Evolutionary conservation across 2,888 invertebrate genomes (phyloP).

Genomic region (Coenonympha glycerion): DNA sequence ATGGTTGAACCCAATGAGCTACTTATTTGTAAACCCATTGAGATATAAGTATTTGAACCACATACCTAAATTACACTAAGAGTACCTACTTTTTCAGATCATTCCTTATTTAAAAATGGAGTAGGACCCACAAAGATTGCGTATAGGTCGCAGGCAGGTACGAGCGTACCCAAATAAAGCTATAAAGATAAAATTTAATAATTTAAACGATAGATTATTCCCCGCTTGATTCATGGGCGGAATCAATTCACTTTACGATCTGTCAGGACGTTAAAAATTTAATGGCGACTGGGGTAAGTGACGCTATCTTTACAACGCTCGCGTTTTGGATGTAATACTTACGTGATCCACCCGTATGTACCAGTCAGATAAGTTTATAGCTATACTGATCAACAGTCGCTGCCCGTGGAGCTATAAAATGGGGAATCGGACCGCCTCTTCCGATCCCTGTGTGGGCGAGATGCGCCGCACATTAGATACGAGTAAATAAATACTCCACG

Average conservation of each 20-base stretch:
- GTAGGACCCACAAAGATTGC: background rate
- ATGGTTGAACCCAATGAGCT: too few relatives aligned
- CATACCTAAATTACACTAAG: too few relatives aligned
- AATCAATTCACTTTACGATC: constrained; percentile 34
- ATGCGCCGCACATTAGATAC: too few relatives aligned
- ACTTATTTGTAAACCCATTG: too few relatives aligned
- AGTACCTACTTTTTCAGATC: too few relatives aligned
- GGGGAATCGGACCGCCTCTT: too few relatives aligned
- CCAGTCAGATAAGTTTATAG: background rate
- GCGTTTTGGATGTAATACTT: constrained; percentile 16
- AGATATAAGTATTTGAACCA: too few relatives aligned
- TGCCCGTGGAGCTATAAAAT: too few relatives aligned
- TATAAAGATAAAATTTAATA: constrained; percentile 25
- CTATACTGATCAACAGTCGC: too few relatives aligned
- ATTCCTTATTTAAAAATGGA: too few relatives aligned
- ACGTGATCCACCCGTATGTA: constrained; percentile 8
- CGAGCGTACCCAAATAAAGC: background rate
- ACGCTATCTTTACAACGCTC: constrained; percentile 25
- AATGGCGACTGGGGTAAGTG: constrained; percentile 27
- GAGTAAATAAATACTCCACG: too few relatives aligned
- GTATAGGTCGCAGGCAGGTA: background rate
- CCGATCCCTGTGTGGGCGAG: too few relatives aligned
- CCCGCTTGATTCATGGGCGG: constrained; percentile 28
- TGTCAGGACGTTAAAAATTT: constrained; percentile 34
- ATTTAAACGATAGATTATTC: constrained; percentile 25